These are phyloP conservation scores for Perca fluviatilis DNA, from an alignment of 2,113 vertebrate genomes.

Conservation along the genomic window DNA sequence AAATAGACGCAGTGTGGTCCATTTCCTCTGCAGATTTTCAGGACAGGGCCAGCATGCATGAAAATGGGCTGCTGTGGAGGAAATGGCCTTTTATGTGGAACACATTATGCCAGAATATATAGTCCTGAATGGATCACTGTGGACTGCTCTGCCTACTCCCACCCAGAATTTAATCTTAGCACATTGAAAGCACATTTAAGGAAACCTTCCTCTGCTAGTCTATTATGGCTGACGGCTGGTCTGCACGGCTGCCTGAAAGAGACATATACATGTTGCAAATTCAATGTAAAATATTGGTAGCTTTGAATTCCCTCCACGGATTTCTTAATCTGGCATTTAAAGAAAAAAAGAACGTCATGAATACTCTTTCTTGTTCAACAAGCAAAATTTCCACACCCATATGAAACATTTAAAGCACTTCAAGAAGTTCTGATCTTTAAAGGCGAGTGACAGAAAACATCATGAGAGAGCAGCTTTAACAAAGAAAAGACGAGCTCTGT, in stretches of 20 bases:
- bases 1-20: slow-evolving; percentile 60
- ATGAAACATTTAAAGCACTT: slow-evolving; percentile 33
- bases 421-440: slow-evolving; percentile 26
- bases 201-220: slow-evolving; percentile 52
- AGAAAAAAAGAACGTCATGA: not conserved
- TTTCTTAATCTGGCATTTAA: slow-evolving; percentile 48
- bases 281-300: slow-evolving; percentile 16
- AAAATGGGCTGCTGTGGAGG: slow-evolving; percentile 58
- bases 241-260: slow-evolving; percentile 22
- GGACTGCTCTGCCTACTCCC: slow-evolving; percentile 47
- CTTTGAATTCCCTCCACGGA: slow-evolving; percentile 12
- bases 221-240: slow-evolving; percentile 52
- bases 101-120: slow-evolving; percentile 51
- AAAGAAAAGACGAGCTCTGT: slow-evolving; percentile 41
- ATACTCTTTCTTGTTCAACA: not conserved
- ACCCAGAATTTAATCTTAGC: slow-evolving; percentile 62
- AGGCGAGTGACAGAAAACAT: slow-evolving; percentile 24
- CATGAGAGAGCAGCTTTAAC: slow-evolving; percentile 35
- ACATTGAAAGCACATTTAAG: slow-evolving; percentile 56
- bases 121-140: slow-evolving; percentile 49
- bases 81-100: slow-evolving; percentile 61
- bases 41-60: slow-evolving; percentile 44
- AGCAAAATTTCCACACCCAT: slow-evolving; percentile 14
- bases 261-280: slow-evolving; percentile 46
- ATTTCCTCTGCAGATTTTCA: slow-evolving; percentile 70